These are phyloP conservation scores for Sparidentex hasta DNA, from an alignment of 2,797 vertebrate species.

Conservation along the genomic window DNA sequence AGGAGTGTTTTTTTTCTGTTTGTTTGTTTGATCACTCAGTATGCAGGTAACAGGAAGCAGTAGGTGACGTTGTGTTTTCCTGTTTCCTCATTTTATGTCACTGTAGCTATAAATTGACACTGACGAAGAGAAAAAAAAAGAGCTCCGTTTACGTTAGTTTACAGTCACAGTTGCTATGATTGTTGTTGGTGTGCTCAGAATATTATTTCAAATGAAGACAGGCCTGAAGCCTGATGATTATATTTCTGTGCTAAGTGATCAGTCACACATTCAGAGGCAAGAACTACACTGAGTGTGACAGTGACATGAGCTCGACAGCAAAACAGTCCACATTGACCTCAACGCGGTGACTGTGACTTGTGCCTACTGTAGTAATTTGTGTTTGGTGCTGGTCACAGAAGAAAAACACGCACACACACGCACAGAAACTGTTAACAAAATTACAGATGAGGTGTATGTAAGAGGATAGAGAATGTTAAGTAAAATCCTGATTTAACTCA, in stretches of 20 bases:
- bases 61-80: slow-evolving; percentile 13
- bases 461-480: background rate
- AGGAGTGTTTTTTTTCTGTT: background rate
- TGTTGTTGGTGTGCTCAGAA: background rate
- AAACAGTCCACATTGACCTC: background rate
- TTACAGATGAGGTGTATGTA: background rate
- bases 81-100: slow-evolving; percentile 16
- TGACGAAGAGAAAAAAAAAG: background rate
- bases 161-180: background rate
- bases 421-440: background rate
- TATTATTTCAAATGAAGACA: background rate
- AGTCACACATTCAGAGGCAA: background rate
- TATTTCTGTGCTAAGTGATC: background rate
- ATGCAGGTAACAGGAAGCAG: slow-evolving; percentile 19
- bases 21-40: background rate
- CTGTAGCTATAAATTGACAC: background rate
- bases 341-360: background rate
- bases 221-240: background rate
- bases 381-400: background rate
- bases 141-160: background rate
- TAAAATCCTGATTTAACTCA: background rate
- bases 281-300: too few species aligned
- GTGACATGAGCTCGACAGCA: background rate
- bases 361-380: background rate
- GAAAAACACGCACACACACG: background rate